Evolutionary conservation across 2,113 vertebrate genomes (phyloP), one percentile per base, ranked within the genome.

Genomic region (Numida meleagris): DNA sequence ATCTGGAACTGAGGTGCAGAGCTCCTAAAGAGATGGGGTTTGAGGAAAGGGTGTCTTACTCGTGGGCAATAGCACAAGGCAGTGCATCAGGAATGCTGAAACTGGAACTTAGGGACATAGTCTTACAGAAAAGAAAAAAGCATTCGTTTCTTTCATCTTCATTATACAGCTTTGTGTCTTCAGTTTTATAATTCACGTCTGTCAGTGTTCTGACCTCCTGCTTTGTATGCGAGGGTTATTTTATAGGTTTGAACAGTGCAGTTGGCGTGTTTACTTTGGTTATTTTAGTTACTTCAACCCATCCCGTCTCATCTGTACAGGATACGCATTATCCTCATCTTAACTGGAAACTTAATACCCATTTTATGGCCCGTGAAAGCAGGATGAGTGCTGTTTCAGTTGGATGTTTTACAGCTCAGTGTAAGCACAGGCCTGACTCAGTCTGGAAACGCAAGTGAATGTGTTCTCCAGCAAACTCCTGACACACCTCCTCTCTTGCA

Each of bases 41-140:
- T 19, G 31, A 73, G 71, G 53, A 45, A 61, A 55, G 50, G 6
- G 20, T 18, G 82, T 70, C 20, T 6, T 51, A 13, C 13, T 36
- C 18, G 0, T 1, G 17, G n/a, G 3, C 71, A 36, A 0, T 38
- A 13, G 5, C 27, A 5, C 15, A 46, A 58, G 42, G 38, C 12
- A 50, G 0, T 46, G 1, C 65, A 14, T 76, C 25, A 11, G 31
- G n/a, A 34, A 29, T 81, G 55, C 0, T 91, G 82, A 10, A 25
- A 23, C 4, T 13, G 42, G 16, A 24, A 46, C 2, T 27, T 23
- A 59, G 8, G 29, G 20, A 25, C 38, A 1, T 48, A 6, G 0
- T 14, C 24, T 70, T 38, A 45, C 5, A 5, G 20, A 86, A 42
- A 68, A 79, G 38, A 43, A 55, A 55, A 46, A 78, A n/a, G 5